Evolutionary conservation across 2,888 invertebrate species (phyloP).

Genomic region (Nebria salina): DNA sequence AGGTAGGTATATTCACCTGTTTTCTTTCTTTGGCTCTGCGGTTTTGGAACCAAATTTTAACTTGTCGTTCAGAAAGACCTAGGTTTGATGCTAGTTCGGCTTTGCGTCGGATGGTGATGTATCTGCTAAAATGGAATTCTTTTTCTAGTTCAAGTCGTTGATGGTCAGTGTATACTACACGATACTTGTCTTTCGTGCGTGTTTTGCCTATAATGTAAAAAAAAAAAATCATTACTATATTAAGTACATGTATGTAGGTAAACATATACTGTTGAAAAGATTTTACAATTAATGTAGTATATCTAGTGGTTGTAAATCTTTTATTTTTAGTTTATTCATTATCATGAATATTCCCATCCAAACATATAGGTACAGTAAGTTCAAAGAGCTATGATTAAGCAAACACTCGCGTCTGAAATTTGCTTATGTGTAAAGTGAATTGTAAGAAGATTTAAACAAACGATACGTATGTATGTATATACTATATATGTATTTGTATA

Average conservation of each 20-base stretch:
- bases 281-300: background rate
- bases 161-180: slow-evolving; percentile 97
- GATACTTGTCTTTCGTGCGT: slow-evolving; percentile 98
- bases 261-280: slow-evolving; percentile 16
- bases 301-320: too few relatives aligned
- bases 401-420: too few relatives aligned
- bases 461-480: background rate
- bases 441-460: too few relatives aligned
- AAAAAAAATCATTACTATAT: slow-evolving; percentile 35
- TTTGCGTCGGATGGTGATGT: slow-evolving; percentile 95
- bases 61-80: slow-evolving; percentile 90
- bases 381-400: too few relatives aligned
- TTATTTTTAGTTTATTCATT: too few relatives aligned
- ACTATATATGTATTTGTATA: background rate
- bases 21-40: slow-evolving; percentile 91
- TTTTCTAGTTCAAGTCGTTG: slow-evolving; percentile 77
- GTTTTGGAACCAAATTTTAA: slow-evolving; percentile 82
- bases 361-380: too few relatives aligned
- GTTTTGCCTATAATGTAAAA: slow-evolving; percentile 85
- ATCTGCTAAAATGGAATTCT: slow-evolving; percentile 77
- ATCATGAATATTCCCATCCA: too few relatives aligned
- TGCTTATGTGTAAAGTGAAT: too few relatives aligned
- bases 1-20: slow-evolving; percentile 62
- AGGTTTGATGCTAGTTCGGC: slow-evolving; percentile 87
- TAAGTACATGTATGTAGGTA: too few relatives aligned